Percentiles rank a stretch among this genome's conserved stretches.
These are phyloP conservation scores for Patella depressa DNA, from an alignment of 2,888 invertebrate genomes.

Conservation along the genomic window DNA sequence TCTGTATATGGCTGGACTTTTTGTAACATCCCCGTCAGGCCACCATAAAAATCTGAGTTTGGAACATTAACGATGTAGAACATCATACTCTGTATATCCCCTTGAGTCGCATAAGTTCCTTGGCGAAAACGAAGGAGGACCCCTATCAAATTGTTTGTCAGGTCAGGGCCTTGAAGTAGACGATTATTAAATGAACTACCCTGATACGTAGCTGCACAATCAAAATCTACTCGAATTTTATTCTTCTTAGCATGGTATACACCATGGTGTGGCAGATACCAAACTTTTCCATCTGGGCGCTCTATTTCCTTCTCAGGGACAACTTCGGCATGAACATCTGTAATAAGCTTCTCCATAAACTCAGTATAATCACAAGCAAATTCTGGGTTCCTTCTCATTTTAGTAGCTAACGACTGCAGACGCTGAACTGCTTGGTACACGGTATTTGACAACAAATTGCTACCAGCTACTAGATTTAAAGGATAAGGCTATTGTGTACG, in stretches of 20 bases:
- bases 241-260: slow-evolving; percentile 15
- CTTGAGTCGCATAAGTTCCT: slow-evolving; percentile 26
- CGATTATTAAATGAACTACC: slow-evolving; percentile 32
- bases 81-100: slow-evolving; percentile 35
- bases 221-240: slow-evolving; percentile 35
- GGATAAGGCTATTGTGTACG: slow-evolving; percentile 25
- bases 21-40: neutral
- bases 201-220: slow-evolving; percentile 33
- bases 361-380: slow-evolving; percentile 10
- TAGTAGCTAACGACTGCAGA: slow-evolving; percentile 6
- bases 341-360: slow-evolving; percentile 21
- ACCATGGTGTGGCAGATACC: slow-evolving; percentile 23
- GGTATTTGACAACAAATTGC: slow-evolving; percentile 16
- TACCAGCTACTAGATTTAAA: slow-evolving; percentile 13
- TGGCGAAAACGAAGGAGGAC: slow-evolving; percentile 33
- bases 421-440: neutral
- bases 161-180: slow-evolving; percentile 31
- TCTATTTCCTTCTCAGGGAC: slow-evolving; percentile 6
- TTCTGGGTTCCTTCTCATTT: neutral
- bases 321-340: slow-evolving; percentile 28
- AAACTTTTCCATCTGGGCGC: neutral
- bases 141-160: slow-evolving; percentile 29
- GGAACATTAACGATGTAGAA: slow-evolving; percentile 28
- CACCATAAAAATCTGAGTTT: slow-evolving; percentile 29
- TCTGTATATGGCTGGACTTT: too few relatives aligned